A percentile compares a stretch with the other conserved stretches of the same genome.
Conservation (phyloP, 2,888 invertebrate genomes). For the Syrphus vitripennis region DNA sequence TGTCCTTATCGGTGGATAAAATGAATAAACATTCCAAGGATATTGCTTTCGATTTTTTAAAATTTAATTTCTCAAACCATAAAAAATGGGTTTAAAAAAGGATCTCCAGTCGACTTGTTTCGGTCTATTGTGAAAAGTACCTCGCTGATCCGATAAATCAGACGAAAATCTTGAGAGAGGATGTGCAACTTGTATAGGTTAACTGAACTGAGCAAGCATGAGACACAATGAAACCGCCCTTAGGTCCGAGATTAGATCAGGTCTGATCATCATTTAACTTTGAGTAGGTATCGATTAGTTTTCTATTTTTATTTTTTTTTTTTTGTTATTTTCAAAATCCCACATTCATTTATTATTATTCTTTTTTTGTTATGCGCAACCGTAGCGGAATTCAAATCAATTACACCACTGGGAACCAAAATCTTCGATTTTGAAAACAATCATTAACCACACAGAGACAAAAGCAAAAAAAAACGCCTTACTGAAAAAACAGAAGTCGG, state of each 20-base stretch:
- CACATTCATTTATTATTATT: conserved; percentile 55
- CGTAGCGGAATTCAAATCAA: conserved; percentile 58
- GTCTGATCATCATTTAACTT: conserved; percentile 24
- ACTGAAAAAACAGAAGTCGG: conserved; percentile 40
- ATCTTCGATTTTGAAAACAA: conserved; percentile 23
- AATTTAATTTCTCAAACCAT: not conserved
- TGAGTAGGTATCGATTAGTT: conserved; percentile 33
- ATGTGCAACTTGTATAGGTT: not conserved
- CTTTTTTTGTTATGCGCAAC: conserved; percentile 38
- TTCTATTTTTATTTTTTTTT: conserved; percentile 1
- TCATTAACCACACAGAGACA: conserved; percentile 26
- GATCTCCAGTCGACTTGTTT: conserved; percentile 16
- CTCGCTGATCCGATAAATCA: conserved; percentile 44
- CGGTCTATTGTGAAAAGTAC: conserved; percentile 18
- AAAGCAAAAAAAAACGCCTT: not conserved
- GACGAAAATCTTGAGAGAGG: not conserved
- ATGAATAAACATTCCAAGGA: conserved; percentile 3
- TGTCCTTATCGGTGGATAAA: not conserved
- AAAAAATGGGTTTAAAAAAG: not conserved
- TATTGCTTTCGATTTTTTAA: not conserved
- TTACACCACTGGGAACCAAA: conserved; percentile 16
- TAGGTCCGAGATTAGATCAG: conserved; percentile 42
- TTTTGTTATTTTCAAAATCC: not conserved
- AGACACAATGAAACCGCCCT: conserved; percentile 35
- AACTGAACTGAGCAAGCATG: not conserved